phyloP scores from a whole-genome alignment of 2,797 vertebrate genomes.

The Anisognathus igniventris region DNA sequence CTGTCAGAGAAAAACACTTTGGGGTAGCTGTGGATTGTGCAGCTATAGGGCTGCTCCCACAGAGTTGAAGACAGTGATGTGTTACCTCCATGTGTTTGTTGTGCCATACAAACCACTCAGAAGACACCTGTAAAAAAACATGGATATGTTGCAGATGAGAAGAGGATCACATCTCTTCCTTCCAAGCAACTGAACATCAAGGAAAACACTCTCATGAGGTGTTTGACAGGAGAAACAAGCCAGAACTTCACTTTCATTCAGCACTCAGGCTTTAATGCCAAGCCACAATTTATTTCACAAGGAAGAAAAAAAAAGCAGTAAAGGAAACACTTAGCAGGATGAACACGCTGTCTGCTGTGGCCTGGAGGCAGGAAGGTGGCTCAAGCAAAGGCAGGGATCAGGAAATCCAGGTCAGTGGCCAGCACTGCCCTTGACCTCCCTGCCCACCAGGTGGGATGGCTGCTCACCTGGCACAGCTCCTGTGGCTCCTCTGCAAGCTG shows the following conservation, averaged over 20 bases:
- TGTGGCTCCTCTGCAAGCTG: not conserved
- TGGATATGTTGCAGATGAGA: not conserved
- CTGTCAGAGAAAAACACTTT: not conserved
- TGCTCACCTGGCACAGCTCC: fast-evolving
- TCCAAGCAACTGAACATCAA: not conserved
- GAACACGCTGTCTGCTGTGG: not conserved
- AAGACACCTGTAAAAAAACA: not conserved
- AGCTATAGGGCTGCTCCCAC: not conserved
- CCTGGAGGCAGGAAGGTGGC: not conserved
- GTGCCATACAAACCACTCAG: not conserved
- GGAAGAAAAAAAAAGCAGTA: not conserved
- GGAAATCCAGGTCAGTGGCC: not conserved
- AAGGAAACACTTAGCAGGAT: slow-evolving; percentile 5
- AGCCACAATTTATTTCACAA: not conserved
- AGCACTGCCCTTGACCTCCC: not conserved
- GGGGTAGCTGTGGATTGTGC: not conserved
- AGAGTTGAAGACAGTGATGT: not conserved
- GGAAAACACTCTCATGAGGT: not conserved
- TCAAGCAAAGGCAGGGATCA: not conserved
- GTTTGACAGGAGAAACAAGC: slow-evolving; percentile 31
- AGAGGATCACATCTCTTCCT: not conserved
- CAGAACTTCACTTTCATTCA: not conserved
- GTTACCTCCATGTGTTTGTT: not conserved
- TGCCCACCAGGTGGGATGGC: not conserved
- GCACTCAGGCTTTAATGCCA: not conserved